phyloP scores from a whole-genome alignment of 2,888 invertebrate genomes.

The Limenitis camilla region DNA sequence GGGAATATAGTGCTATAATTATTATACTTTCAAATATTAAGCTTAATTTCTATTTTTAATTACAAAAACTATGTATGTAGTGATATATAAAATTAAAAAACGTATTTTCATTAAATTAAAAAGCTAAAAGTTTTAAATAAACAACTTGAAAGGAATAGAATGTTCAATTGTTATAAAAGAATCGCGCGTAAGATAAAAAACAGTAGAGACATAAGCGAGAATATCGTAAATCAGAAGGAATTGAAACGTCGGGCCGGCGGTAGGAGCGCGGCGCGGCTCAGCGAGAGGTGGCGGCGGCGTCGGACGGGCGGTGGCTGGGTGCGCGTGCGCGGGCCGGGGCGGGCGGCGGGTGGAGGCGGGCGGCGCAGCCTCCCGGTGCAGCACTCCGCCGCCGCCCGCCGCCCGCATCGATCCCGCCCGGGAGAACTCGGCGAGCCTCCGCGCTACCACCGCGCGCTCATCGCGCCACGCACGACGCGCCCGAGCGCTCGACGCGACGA shows the following conservation, averaged over 20 bases:
- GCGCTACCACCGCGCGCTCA: conserved; percentile 48
- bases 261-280: conserved; percentile 23
- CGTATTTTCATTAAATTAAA: background rate
- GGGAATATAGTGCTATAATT: too few species aligned
- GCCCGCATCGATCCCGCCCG: conserved; percentile 71
- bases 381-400: conserved; percentile 72
- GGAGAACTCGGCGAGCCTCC: conserved; percentile 48
- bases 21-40: too few species aligned
- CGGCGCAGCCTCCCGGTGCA: conserved; percentile 53
- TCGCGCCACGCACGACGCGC: conserved; percentile 42
- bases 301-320: conserved; percentile 24
- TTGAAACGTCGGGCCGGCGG: conserved; percentile 49
- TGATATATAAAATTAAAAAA: too few species aligned
- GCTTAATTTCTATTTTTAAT: too few species aligned
- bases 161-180: conserved; percentile 7
- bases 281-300: conserved; percentile 28
- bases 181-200: conserved; percentile 30
- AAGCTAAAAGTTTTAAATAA: background rate
- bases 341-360: conserved; percentile 32
- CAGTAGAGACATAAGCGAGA: conserved; percentile 30
- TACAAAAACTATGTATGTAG: too few species aligned
- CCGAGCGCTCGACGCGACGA: conserved; percentile 31
- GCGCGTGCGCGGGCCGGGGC: conserved; percentile 32
- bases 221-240: conserved; percentile 60
- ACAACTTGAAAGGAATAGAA: background rate